Evolutionary conservation across 2,797 vertebrate species (phyloP), one percentile per base, ranked within the genome.

Genomic region (Macroramphosus scolopax): DNA sequence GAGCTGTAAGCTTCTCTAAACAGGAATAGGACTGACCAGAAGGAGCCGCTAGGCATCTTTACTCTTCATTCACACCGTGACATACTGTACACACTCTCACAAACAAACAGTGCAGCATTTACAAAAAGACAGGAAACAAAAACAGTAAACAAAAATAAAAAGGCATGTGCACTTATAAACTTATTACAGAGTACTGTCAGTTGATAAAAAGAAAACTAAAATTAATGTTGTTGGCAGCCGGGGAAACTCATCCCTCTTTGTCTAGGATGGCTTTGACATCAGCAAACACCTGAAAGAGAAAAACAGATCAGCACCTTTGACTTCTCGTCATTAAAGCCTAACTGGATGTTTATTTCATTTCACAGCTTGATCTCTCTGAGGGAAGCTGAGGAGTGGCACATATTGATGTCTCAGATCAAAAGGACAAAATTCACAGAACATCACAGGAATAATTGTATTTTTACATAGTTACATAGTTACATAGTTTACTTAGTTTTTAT

Each of bases 211-310:
- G 1, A 55, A 67, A 81, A 52, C 35, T 62, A 66, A 60, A 68
- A 36, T 48, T 42, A 72, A 65, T 60, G 48, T 57, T 49, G 58
- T 57, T 63, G 79, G 64, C 68, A 59, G 52, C 12, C 14, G 56
- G 14, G 15, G 32, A 25, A 51, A 32, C 80, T 88, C 90, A 95
- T 69, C 89, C 92, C 83, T 98, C 93, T 78, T 89, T 92, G 77
- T 95, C 92, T 6, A 98, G 91, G 84, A 97, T 77, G 66, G 87
- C 78, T 87, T 93, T 90, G 77, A 99, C 96, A 33, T 94, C 91
- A 58, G 83, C 84, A 82, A 97, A 99, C 78, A 98, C 96, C 97
- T 99, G 80, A 10, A 88, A 80, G 62, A 80, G 8, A 64, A 39
- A 38, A 57, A 45, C 0, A n/a, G 0, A n/a, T n/a, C n/a, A n/a